A percentile compares a stretch with the other conserved stretches of the same genome.
Evolutionary conservation across 2,888 invertebrate species (phyloP).

Genomic region (Leptopilina syphax): DNA sequence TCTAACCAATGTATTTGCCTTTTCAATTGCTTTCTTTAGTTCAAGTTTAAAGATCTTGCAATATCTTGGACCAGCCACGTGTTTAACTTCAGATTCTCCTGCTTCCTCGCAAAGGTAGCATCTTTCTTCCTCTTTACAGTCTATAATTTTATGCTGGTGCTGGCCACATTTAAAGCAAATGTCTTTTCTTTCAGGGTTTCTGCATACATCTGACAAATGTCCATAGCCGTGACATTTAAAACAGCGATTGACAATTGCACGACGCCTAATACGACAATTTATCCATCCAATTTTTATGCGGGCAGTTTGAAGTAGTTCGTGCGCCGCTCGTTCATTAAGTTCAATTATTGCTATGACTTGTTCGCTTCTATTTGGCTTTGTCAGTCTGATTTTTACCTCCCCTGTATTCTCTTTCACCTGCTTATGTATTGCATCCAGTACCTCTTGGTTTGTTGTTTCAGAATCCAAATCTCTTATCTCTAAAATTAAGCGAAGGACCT

Average conservation of each 20-base stretch:
- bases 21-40: conserved; percentile 39
- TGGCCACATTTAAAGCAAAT: conserved; percentile 53
- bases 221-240: conserved; percentile 43
- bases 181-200: conserved; percentile 1
- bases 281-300: conserved; percentile 30
- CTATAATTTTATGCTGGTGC: conserved; percentile 47
- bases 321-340: conserved; percentile 25
- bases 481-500: too few relatives aligned
- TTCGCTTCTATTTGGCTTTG: conserved; percentile 21
- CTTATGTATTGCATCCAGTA: too few relatives aligned
- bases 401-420: not conserved
- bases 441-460: too few relatives aligned
- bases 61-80: conserved; percentile 35
- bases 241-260: conserved; percentile 5
- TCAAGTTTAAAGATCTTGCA: conserved; percentile 1
- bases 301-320: not conserved
- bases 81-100: conserved; percentile 20
- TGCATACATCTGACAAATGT: not conserved
- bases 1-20: not conserved
- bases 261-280: conserved; percentile 30
- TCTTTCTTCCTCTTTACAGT: conserved; percentile 36
- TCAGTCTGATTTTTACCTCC: conserved; percentile 21
- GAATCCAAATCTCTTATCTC: too few relatives aligned
- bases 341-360: conserved; percentile 39
- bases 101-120: conserved; percentile 51